Percentiles rank a stretch among this genome's conserved stretches.
Evolutionary conservation across 2,113 vertebrate species (phyloP).

Genomic region (Triplophysa dalaica): DNA sequence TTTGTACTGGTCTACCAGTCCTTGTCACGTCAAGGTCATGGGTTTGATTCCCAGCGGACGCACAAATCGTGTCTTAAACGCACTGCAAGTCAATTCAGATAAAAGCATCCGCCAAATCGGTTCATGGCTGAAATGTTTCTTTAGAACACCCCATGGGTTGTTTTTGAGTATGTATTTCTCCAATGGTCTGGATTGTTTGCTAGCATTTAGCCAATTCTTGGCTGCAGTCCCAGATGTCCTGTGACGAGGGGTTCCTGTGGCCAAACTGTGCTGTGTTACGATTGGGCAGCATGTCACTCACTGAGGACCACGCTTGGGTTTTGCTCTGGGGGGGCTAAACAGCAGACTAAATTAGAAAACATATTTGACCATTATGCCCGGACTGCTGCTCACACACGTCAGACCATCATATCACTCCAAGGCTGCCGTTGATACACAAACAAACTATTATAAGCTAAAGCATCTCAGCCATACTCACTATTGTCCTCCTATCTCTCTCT

Average conservation of each 20-base stretch:
- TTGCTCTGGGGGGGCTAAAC: neutral
- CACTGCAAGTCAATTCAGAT: too few relatives aligned
- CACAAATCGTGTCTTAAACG: too few relatives aligned
- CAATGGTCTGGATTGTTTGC: neutral
- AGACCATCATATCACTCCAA: neutral
- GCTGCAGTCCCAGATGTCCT: neutral
- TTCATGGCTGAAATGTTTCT: neutral
- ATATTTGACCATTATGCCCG: neutral
- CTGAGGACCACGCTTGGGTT: neutral
- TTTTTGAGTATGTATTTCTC: neutral
- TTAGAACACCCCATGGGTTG: neutral
- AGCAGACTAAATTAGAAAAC: neutral
- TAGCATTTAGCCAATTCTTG: conserved; percentile 1
- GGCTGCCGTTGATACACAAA: too few relatives aligned
- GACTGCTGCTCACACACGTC: neutral
- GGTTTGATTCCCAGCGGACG: too few relatives aligned
- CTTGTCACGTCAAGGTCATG: too few relatives aligned
- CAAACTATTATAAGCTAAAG: too few relatives aligned
- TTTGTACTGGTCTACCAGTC: too few relatives aligned
- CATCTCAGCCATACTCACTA: neutral
- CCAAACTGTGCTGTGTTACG: neutral
- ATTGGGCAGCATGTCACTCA: too few relatives aligned
- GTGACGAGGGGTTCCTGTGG: neutral
- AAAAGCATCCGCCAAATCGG: neutral
- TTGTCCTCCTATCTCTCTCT: neutral